Evolutionary conservation across 2,113 vertebrate species (phyloP).

Genomic region (Hipposideros armiger): DNA sequence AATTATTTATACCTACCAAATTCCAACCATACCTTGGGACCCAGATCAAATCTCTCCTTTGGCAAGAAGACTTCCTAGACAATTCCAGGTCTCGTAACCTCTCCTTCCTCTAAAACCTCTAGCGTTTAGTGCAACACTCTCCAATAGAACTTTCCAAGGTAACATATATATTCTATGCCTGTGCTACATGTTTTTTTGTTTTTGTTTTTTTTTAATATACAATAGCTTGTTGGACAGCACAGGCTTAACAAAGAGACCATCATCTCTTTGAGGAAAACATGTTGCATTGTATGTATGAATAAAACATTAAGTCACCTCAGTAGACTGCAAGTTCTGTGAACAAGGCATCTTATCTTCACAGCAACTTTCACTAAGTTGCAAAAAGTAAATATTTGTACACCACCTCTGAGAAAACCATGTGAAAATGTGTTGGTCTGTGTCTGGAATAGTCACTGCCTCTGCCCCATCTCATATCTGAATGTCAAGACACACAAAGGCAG

Average conservation of each 20-base stretch:
- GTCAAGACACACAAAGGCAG: not conserved
- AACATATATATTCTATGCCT: not conserved
- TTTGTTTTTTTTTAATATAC: not conserved
- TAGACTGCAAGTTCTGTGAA: not conserved
- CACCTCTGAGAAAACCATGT: constrained; percentile 1
- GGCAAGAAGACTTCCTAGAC: not conserved
- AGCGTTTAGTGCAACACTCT: not conserved
- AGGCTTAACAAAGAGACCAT: not conserved
- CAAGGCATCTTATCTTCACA: not conserved
- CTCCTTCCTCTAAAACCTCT: not conserved
- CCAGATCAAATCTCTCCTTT: constrained; percentile 30
- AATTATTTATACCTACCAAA: constrained; percentile 49
- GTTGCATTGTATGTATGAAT: not conserved
- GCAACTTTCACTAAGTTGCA: not conserved
- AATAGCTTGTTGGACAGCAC: not conserved
- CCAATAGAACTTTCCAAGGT: not conserved
- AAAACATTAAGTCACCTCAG: not conserved
- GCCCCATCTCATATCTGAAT: not conserved
- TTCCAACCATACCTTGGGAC: constrained; percentile 30
- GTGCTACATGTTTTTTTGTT: not conserved
- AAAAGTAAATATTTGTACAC: not conserved
- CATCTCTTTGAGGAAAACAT: not conserved
- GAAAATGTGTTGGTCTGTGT: constrained; percentile 6
- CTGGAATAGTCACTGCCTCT: not conserved
- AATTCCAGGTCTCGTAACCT: not conserved